phyloP scores from a whole-genome alignment of 2,113 vertebrate species.

The Mixornis gularis region DNA sequence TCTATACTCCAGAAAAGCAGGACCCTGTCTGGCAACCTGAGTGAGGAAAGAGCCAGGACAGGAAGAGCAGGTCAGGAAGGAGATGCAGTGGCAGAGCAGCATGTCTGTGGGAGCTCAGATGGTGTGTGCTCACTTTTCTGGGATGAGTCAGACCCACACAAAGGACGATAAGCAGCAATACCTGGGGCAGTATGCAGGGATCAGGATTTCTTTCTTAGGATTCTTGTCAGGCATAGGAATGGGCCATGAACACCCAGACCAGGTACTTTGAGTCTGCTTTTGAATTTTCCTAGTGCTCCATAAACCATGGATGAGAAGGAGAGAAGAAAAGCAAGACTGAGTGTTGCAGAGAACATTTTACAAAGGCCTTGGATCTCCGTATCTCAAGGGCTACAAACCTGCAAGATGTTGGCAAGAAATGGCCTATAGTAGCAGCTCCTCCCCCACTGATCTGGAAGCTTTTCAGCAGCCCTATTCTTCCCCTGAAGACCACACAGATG shows the following conservation, averaged over 20 bases:
- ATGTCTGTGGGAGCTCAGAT: constrained; percentile 8
- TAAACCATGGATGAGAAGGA: background rate
- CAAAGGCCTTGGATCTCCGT: background rate
- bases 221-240: constrained; percentile 2
- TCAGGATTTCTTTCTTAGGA: constrained; percentile 32
- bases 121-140: background rate
- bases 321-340: background rate
- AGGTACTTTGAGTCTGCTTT: background rate
- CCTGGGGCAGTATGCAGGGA: background rate
- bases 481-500: accelerated
- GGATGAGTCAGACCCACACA: constrained; percentile 14
- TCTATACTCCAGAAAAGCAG: background rate
- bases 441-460: background rate
- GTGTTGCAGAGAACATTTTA: background rate
- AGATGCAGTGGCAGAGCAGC: background rate
- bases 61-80: constrained; percentile 44
- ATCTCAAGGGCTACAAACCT: background rate
- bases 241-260: background rate
- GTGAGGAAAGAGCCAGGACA: constrained; percentile 7
- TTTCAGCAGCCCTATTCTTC: background rate
- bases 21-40: background rate
- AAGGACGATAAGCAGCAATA: background rate
- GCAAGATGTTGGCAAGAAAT: background rate
- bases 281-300: background rate
- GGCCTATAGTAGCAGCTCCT: background rate